Evolutionary conservation across 2,888 invertebrate species (phyloP).

Genomic region (Papilio gigon): DNA sequence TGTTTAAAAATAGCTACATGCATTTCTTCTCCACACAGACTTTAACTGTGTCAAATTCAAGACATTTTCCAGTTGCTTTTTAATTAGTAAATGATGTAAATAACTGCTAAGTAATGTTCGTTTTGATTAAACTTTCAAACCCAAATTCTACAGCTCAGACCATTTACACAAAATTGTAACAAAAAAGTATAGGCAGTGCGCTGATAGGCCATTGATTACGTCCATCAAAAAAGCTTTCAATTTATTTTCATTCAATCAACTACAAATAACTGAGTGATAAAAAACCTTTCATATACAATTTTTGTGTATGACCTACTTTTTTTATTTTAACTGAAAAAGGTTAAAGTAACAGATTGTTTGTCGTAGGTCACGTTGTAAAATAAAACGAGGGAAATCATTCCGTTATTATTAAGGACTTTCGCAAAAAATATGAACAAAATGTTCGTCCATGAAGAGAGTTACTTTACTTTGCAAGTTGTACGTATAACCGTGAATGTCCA

Average conservation of each 20-base stretch:
- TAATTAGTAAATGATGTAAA: no score
- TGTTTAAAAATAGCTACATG: no score
- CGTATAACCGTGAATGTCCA: no score
- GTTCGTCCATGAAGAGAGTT: no score
- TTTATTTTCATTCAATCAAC: conserved; percentile 40
- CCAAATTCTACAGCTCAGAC: neutral
- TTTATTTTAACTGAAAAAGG: conserved; percentile 11
- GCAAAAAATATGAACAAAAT: no score
- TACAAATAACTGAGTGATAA: conserved; percentile 30
- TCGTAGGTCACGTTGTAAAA: conserved; percentile 3
- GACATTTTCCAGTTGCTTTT: no score
- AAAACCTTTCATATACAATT: conserved; percentile 42
- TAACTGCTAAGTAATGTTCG: neutral
- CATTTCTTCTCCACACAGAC: no score
- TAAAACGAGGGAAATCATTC: neutral
- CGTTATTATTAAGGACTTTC: neutral
- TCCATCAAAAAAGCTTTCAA: conserved; percentile 38
- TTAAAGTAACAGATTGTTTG: conserved; percentile 13
- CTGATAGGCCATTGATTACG: conserved; percentile 40
- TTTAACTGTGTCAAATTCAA: no score
- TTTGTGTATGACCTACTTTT: conserved; percentile 40
- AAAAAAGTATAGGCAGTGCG: conserved; percentile 21
- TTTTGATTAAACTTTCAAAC: neutral
- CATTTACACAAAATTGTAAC: conserved; percentile 12
- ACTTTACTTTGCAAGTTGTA: no score